phyloP scores from a whole-genome alignment of 2,113 vertebrate genomes.

The Australoheros scitulus region DNA sequence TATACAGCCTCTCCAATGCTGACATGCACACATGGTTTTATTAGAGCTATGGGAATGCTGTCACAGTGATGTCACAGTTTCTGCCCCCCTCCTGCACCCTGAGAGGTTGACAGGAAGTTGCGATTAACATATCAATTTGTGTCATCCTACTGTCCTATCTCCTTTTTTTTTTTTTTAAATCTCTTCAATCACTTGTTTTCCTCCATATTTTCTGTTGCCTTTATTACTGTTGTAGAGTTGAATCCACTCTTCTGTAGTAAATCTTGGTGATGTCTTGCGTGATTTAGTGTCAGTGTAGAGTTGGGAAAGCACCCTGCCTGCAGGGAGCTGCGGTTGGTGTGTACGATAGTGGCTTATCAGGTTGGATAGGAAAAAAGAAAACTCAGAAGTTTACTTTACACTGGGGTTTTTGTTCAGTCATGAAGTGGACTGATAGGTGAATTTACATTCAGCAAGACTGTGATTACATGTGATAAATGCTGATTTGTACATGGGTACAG shows the following conservation, averaged over 20 bases:
- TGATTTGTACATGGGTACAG: not conserved
- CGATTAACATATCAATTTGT: slow-evolving; percentile 32
- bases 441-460: slow-evolving; percentile 22
- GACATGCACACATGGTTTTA: slow-evolving; percentile 50
- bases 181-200: not conserved
- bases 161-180: slow-evolving; percentile 20
- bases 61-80: slow-evolving; percentile 38
- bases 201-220: not conserved
- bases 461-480: slow-evolving; percentile 20
- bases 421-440: slow-evolving; percentile 19
- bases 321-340: slow-evolving; percentile 13
- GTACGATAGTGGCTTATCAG: slow-evolving; percentile 29
- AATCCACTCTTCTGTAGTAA: slow-evolving; percentile 1
- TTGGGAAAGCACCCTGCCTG: slow-evolving; percentile 14
- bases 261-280: slow-evolving; percentile 33
- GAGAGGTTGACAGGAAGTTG: slow-evolving; percentile 26
- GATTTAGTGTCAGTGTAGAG: slow-evolving; percentile 1
- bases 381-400: slow-evolving; percentile 32
- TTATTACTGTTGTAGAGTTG: not conserved
- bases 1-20: slow-evolving; percentile 18
- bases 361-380: slow-evolving; percentile 26
- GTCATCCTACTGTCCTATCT: not conserved
- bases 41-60: slow-evolving; percentile 45
- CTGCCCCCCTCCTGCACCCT: slow-evolving; percentile 7
- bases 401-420: slow-evolving; percentile 28